Evolutionary conservation across 2,797 vertebrate genomes (phyloP).

Genomic region (Crenichthys baileyi): DNA sequence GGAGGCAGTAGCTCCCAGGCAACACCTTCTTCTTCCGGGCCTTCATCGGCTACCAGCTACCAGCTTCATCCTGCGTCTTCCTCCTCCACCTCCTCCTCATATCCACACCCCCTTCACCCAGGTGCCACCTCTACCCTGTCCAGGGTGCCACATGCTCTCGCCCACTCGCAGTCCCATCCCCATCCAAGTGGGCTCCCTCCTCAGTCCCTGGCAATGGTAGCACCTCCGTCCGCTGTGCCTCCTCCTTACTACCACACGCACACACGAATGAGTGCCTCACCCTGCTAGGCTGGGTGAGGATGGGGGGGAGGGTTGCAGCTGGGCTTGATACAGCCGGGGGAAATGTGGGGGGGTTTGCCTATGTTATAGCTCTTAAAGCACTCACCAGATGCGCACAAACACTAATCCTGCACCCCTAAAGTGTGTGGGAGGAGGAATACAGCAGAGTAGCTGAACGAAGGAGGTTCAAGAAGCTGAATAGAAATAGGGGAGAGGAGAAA

Average conservation of each 20-base stretch:
- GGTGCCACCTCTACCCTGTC: slow-evolving; percentile 65
- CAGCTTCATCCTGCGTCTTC: slow-evolving; percentile 75
- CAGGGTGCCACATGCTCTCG: slow-evolving; percentile 46
- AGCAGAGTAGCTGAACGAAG: slow-evolving; percentile 29
- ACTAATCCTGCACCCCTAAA: slow-evolving; percentile 25
- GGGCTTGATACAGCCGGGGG: not conserved
- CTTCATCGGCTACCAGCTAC: slow-evolving; percentile 75
- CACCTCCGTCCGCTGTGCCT: slow-evolving; percentile 73
- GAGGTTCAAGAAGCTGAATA: slow-evolving; percentile 43
- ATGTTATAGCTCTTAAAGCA: slow-evolving; percentile 32
- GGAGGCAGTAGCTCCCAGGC: slow-evolving; percentile 68
- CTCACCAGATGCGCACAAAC: slow-evolving; percentile 43
- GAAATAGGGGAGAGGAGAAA: slow-evolving; percentile 23
- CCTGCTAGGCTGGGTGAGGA: slow-evolving; percentile 72
- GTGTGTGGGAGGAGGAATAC: slow-evolving; percentile 49
- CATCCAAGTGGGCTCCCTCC: slow-evolving; percentile 67
- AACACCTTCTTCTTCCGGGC: slow-evolving; percentile 74
- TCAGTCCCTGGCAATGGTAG: slow-evolving; percentile 73
- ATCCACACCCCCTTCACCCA: slow-evolving; percentile 75
- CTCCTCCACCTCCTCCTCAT: slow-evolving; percentile 80
- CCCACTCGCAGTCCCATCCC: slow-evolving; percentile 48
- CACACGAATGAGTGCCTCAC: slow-evolving; percentile 82
- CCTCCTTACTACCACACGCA: slow-evolving; percentile 81
- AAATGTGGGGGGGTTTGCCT: slow-evolving; percentile 11
- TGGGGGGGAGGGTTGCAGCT: slow-evolving; percentile 13